Percentiles rank a stretch among this genome's conserved stretches.
Conservation (phyloP, 2,888 invertebrate genomes). For the Tillus elongatus region DNA sequence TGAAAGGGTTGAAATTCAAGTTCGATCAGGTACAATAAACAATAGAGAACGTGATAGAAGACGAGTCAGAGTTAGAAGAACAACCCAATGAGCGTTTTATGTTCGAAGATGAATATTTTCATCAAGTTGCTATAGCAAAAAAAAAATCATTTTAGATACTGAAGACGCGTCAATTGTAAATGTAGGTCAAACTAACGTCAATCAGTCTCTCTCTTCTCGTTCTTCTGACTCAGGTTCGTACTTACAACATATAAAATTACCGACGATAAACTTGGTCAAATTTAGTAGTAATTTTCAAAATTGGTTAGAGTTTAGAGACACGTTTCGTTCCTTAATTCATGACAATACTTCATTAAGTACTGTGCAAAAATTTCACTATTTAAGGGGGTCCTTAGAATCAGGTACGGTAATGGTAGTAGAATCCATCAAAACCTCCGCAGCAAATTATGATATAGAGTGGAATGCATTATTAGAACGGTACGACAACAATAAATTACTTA, state of each 20-base stretch:
- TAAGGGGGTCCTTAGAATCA: neutral
- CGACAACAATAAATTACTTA: constrained; percentile 2
- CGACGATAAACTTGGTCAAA: neutral
- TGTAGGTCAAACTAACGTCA: too few species aligned
- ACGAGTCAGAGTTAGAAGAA: too few species aligned
- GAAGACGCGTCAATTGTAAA: too few species aligned
- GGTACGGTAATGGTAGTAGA: neutral
- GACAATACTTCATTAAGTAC: neutral
- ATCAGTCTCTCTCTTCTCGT: too few species aligned
- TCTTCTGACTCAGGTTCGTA: too few species aligned
- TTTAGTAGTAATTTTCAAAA: neutral
- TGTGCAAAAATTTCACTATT: constrained; percentile 3
- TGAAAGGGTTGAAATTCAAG: too few species aligned
- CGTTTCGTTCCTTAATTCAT: neutral
- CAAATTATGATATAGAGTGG: constrained; percentile 4
- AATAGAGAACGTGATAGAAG: too few species aligned
- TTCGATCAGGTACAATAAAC: too few species aligned
- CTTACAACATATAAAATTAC: neutral
- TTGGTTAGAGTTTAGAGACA: neutral
- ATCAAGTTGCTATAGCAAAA: too few species aligned
- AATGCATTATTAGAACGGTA: neutral
- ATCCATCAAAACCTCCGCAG: neutral
- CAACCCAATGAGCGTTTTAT: too few species aligned
- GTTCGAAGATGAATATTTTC: too few species aligned
- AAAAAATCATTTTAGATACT: too few species aligned